These are phyloP conservation scores for Silurus asotus DNA, from an alignment of 2,113 vertebrate species.

Conservation along the genomic window DNA sequence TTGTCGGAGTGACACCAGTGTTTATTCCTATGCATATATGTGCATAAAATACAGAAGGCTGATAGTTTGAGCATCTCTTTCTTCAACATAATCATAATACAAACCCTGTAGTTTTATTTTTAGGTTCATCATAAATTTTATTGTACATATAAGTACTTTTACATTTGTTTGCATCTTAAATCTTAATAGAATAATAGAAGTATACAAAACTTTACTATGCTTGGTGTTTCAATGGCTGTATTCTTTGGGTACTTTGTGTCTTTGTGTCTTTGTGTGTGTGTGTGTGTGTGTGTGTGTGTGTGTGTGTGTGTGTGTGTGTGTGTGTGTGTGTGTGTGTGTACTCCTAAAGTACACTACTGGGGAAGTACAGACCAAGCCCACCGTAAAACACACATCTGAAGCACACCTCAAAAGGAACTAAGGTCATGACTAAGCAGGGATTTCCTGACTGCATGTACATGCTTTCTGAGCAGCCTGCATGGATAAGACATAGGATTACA, in stretches of 20 bases:
- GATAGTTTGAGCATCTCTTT: background rate
- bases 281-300: background rate
- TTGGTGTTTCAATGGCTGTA: background rate
- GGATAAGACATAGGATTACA: conserved; percentile 12
- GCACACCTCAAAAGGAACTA: background rate
- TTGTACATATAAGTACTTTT: no score
- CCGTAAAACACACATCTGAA: background rate
- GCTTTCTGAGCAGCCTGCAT: conserved; percentile 24
- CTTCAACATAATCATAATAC: background rate
- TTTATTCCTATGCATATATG: no score
- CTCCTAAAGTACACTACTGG: background rate
- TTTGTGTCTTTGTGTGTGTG: background rate
- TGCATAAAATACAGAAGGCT: no score
- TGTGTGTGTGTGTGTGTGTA: no score
- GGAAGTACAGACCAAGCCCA: background rate
- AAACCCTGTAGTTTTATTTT: no score
- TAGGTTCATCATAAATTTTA: background rate
- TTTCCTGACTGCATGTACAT: conserved; percentile 17
- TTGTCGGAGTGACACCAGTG: background rate
- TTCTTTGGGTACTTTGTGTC: background rate
- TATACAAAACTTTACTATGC: background rate
- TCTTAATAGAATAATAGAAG: background rate
- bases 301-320: background rate
- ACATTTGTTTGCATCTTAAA: background rate
- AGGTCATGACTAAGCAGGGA: background rate